Base-by-base conservation (phyloP, 2,113 vertebrate species). In the Chauna torquata region DNA sequence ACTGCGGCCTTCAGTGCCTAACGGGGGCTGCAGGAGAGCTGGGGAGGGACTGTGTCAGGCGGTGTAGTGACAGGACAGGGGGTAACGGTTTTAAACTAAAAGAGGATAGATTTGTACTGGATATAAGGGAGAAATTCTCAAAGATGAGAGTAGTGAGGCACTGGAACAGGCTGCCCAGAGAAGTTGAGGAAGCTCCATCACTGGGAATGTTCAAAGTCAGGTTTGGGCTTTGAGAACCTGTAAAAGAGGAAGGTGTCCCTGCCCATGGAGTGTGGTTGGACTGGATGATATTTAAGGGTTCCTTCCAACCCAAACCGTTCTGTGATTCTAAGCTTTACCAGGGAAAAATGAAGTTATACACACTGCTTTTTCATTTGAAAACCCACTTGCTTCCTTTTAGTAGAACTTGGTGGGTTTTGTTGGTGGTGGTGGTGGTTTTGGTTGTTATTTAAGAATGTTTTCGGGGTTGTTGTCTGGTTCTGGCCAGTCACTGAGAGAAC, bases 261-360 rank as follows among this genome's bases (percentile, higher is more conserved):
- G 49, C 23, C 49, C 49, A 24, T 24, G 23, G 49, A 50, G n/a
- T 50, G 49, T 23, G 3, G 55, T 58, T 58, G 57, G 57, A 34
- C 11, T 4, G 8, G 32, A 19, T 58, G 32, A 12, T 34, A 11
- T 58, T 7, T 58, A 32, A 12, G 19, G 16, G 32, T 58, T 20
- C 57, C 57, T 19, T 34, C 32, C 32, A 58, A 58, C 57, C 32
- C 32, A 34, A 58, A 58, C 32, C 32, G 7, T 32, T 18, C 19
- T 20, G 32, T 57, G 30, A 32, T 57, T 57, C 30, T 34, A 34
- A 57, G 49, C 34, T 88, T 91, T 82, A 69, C 66, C 20, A 52
- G 45, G 86, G 84, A 92, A 91, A 85, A 23, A 24, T 66, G 45
- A 79, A 82, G 86, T 74, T 30, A n/a, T 62, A 80, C 85, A 85